Evolutionary conservation across 1,140 invertebrate genomes (phyloP), one percentile per base, ranked within the genome.

Genomic region (Scaptomyza montana): DNA sequence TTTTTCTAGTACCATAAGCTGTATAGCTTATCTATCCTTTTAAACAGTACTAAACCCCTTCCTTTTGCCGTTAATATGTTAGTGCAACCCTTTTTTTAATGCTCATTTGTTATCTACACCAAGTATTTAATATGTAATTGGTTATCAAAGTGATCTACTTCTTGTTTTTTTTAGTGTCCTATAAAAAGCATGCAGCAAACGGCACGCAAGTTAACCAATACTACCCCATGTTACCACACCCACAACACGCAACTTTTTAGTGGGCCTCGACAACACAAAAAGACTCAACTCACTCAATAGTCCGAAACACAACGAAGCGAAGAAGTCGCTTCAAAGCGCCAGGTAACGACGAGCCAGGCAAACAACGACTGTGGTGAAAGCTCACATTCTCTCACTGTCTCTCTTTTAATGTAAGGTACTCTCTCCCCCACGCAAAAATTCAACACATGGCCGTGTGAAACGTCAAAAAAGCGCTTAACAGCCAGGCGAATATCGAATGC

Each of bases 251-350:
- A 33, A 41, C 2, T 8, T 9, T 7, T 28, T 25, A 36, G 25
- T 16, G 61, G 41, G 33, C 33, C 33, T 36, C 51, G 16, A 9
- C 45, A 21, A 25, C 43, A 69, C n/a, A 70, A 74, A 36, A 7
- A 36, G 33, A 79, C 64, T 81, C 82, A 87, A 33, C 74, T 81
- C 82, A 87, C 82, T 87, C 82, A 87, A 87, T 87, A 87, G 61
- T 81, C 82, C 78, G 82, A 86, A 87, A 81, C 64, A 54, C 28
- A 64, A 25, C 39, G 39, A 64, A 78, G 57, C 10, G 39, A 39
- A 43, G 53, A 39, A 63, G 70, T 55, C 62, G 55, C 46, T 61
- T 12, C 30, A 5, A 60, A 68, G 60, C 51, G 55, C 70, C 84
- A 87, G 84, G 76, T 77, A 82, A 77, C 78, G 69, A 67, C 78